A percentile compares a stretch with the other conserved stretches of the same genome.
These are phyloP conservation scores for Mastomys natalensis DNA, from an alignment of 2,113 vertebrate species.

Conservation along the genomic window DNA sequence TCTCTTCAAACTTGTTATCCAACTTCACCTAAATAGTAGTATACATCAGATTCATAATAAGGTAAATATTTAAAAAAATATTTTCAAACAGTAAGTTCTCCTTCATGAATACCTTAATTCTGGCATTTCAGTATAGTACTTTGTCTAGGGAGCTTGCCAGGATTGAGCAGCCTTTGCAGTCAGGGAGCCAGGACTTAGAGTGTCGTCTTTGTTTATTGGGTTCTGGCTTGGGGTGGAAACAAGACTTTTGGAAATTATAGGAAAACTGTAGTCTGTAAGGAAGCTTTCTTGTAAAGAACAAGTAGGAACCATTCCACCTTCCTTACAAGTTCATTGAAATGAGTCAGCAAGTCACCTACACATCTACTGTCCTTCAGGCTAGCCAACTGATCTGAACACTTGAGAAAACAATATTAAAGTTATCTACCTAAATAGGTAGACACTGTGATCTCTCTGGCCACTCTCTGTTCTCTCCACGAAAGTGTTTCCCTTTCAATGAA, in stretches of 20 bases:
- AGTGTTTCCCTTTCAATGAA: background rate
- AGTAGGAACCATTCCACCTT: background rate
- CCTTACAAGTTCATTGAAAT: background rate
- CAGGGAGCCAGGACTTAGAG: background rate
- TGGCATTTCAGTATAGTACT: background rate
- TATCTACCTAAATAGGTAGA: background rate
- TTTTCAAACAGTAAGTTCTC: background rate
- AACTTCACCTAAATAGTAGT: background rate
- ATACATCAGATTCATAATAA: background rate
- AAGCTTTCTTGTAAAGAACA: background rate
- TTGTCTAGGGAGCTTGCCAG: background rate
- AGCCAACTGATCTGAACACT: background rate
- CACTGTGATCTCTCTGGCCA: background rate
- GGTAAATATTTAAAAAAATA: background rate
- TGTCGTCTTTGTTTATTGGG: background rate
- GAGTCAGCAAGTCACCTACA: background rate
- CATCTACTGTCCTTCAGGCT: background rate
- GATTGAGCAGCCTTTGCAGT: background rate
- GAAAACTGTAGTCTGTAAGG: background rate
- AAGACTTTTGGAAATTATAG: background rate
- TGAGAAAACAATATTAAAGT: background rate
- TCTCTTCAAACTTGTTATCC: background rate
- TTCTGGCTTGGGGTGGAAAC: background rate
- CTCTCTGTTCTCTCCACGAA: background rate
- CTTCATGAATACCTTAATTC: background rate